Conservation (phyloP, 2,113 vertebrate species). For the Callipepla californica region DNA sequence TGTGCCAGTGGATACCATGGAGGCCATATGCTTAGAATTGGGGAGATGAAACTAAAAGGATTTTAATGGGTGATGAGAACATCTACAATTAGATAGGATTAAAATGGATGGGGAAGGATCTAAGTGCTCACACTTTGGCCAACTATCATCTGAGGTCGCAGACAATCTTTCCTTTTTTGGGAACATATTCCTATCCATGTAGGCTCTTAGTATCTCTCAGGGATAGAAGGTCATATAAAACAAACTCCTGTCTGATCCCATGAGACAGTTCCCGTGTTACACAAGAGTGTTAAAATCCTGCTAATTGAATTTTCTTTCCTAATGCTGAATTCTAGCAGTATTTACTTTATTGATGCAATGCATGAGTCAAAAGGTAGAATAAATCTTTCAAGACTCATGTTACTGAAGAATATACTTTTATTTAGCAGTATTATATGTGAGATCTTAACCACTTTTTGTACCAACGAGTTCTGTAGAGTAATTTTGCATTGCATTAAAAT, state of each 20-base stretch:
- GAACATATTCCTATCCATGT: not conserved
- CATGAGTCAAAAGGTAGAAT: not conserved
- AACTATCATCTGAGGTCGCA: not conserved
- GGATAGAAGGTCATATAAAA: slow-evolving; percentile 23
- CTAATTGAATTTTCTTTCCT: not conserved
- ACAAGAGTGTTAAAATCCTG: not conserved
- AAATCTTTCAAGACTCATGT: not conserved
- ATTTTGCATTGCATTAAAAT: slow-evolving; percentile 36
- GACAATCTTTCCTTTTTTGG: slow-evolving; percentile 51
- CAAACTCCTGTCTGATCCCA: not conserved
- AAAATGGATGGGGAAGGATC: not conserved
- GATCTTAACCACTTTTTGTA: not conserved
- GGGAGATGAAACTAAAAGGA: not conserved
- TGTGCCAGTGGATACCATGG: not conserved
- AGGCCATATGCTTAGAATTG: not conserved
- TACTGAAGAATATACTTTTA: not conserved
- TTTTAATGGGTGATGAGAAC: not conserved
- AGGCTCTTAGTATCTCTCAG: not conserved
- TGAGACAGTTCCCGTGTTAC: not conserved
- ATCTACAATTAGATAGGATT: slow-evolving; percentile 17
- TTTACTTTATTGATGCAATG: not conserved
- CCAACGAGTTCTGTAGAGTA: not conserved
- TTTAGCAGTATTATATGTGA: not conserved
- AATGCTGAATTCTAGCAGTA: not conserved
- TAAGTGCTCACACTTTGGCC: not conserved